phyloP scores from a whole-genome alignment of 2,888 invertebrate genomes.

The Tipula unca region DNA sequence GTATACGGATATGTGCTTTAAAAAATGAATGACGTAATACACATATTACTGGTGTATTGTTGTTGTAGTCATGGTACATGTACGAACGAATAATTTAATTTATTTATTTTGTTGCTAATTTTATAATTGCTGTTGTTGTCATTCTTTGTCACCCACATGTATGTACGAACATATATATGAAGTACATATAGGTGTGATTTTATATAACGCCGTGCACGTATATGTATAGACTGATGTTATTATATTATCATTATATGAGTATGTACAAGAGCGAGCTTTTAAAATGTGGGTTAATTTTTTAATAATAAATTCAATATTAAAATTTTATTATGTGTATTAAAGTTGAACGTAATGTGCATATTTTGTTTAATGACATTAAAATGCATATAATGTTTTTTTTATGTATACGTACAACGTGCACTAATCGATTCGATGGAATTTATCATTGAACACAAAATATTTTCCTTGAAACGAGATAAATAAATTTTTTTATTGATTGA shows the following conservation, averaged over 20 bases:
- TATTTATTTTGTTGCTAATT: not conserved
- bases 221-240: not conserved
- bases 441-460: not conserved
- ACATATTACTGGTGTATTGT: not conserved
- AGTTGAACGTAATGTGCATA: not conserved
- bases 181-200: not conserved
- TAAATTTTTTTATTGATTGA: not conserved
- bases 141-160: not conserved
- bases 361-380: not conserved
- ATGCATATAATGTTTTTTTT: not conserved
- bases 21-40: not conserved
- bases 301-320: not conserved
- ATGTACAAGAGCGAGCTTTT: not conserved
- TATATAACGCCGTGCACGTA: not conserved
- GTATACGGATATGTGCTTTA: not conserved
- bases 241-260: not conserved
- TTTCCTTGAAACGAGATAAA: not conserved
- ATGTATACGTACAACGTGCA: not conserved
- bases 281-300: not conserved
- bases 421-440: not conserved
- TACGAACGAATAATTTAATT: not conserved
- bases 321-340: not conserved
- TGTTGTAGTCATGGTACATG: not conserved
- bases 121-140: not conserved
- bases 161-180: not conserved